Conservation (phyloP, 2,113 vertebrate species). For the Rissa tridactyla region DNA sequence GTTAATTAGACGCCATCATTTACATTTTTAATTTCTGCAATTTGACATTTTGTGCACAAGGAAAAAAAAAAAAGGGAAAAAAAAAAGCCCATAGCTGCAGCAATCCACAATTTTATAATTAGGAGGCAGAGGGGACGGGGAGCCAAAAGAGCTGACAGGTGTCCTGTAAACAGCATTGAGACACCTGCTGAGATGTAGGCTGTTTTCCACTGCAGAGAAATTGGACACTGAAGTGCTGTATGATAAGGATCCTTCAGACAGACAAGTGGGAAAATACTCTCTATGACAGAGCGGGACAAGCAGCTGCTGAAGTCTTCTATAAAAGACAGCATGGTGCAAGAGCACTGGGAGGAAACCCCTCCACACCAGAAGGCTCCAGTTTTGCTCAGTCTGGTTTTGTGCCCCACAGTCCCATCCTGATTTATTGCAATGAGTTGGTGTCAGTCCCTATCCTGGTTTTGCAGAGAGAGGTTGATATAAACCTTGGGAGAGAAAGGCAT, state of each 20-base stretch:
- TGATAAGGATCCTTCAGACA: not conserved
- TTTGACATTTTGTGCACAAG: constrained; percentile 82
- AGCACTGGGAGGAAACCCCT: not conserved
- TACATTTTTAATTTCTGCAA: constrained; percentile 94
- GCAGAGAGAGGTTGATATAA: not conserved
- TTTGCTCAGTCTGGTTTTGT: not conserved
- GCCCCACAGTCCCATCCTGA: not conserved
- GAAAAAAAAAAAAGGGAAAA: not conserved
- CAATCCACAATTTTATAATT: constrained; percentile 71
- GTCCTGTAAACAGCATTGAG: constrained; percentile 44
- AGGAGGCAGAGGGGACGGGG: constrained; percentile 49
- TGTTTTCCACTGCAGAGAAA: constrained; percentile 12
- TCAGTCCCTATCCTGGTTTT: not conserved
- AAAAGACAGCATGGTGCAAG: not conserved
- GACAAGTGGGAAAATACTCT: not conserved
- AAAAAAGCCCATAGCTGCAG: not conserved
- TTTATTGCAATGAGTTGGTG: not conserved
- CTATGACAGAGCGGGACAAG: not conserved
- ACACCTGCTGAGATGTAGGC: constrained; percentile 54
- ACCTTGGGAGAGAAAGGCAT: not conserved
- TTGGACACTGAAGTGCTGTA: not conserved
- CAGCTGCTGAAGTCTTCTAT: not conserved
- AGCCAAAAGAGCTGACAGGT: constrained; percentile 70
- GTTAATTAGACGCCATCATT: constrained; percentile 93
- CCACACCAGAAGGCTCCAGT: not conserved